phyloP scores from a whole-genome alignment of 2,888 invertebrate genomes.

The Amphipoea oculea region DNA sequence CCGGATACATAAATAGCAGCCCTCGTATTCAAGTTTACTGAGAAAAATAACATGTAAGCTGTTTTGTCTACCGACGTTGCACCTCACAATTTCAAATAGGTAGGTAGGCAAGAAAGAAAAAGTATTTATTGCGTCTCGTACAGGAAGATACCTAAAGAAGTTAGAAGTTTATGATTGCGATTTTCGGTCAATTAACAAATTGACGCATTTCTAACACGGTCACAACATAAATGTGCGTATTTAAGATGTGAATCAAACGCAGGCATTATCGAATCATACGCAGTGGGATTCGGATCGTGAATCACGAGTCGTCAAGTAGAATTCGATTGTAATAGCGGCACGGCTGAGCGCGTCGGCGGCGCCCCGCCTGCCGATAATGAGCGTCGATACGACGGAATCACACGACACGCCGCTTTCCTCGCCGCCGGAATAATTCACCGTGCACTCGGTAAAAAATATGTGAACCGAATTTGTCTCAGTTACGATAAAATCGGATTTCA shows the following conservation, averaged over 20 bases:
- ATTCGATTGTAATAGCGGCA: conserved; percentile 84
- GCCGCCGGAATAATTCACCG: conserved; percentile 75
- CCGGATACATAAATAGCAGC: no score
- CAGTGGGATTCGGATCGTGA: conserved; percentile 81
- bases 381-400: conserved; percentile 80
- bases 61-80: background rate
- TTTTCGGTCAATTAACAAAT: conserved; percentile 4
- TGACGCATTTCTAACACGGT: conserved; percentile 10
- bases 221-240: conserved; percentile 41
- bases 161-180: background rate
- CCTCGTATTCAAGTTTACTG: background rate
- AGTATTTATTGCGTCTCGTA: no score
- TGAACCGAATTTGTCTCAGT: conserved; percentile 79
- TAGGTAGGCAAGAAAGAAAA: no score
- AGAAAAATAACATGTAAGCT: background rate
- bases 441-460: conserved; percentile 79
- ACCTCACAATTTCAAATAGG: background rate
- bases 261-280: conserved; percentile 75
- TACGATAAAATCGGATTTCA: conserved; percentile 71
- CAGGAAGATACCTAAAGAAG: no score
- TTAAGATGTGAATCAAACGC: conserved; percentile 58
- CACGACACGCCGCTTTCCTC: conserved; percentile 74
- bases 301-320: conserved; percentile 85
- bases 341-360: conserved; percentile 78
- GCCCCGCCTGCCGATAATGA: conserved; percentile 79